Percentiles rank a stretch among this genome's conserved stretches.
Conservation (phyloP, 2,797 vertebrate genomes). For the Anguilla anguilla region DNA sequence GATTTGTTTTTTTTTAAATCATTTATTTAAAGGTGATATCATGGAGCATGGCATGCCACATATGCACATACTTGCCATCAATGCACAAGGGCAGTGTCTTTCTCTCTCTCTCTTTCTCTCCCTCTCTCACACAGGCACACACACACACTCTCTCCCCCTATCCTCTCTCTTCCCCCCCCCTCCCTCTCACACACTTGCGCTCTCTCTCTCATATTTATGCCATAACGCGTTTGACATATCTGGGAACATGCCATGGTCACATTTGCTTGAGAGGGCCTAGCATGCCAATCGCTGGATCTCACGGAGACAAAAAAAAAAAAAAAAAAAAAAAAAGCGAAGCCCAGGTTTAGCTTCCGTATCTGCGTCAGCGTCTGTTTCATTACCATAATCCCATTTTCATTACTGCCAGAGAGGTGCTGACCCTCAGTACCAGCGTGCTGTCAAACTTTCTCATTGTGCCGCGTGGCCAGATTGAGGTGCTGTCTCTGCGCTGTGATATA, state of each 20-base stretch:
- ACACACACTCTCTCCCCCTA: not conserved
- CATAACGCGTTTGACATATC: slow-evolving; percentile 50
- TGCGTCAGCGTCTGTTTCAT: slow-evolving; percentile 70
- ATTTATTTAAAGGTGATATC: slow-evolving; percentile 25
- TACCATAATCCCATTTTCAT: slow-evolving; percentile 74
- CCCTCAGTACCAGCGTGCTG: slow-evolving; percentile 61
- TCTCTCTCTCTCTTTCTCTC: not conserved
- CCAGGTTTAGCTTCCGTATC: slow-evolving; percentile 69
- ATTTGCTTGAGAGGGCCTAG: slow-evolving; percentile 63
- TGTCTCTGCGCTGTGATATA: slow-evolving; percentile 50
- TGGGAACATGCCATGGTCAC: slow-evolving; percentile 50
- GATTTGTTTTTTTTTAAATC: slow-evolving; percentile 43
- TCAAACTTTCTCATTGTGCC: slow-evolving; percentile 68
- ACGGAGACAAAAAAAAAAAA: slow-evolving; percentile 63
- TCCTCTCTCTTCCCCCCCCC: not conserved
- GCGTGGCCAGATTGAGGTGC: slow-evolving; percentile 42
- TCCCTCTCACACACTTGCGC: not conserved
- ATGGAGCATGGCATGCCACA: slow-evolving; percentile 21
- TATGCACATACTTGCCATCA: slow-evolving; percentile 33
- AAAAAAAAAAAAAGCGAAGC: slow-evolving; percentile 64
- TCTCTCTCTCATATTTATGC: slow-evolving; percentile 49
- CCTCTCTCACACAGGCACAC: not conserved
- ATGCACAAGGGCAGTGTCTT: slow-evolving; percentile 33
- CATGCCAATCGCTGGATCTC: slow-evolving; percentile 68
- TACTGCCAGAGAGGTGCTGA: slow-evolving; percentile 62